Evolutionary conservation across 2,113 vertebrate species (phyloP).

Genomic region (Phaethornis superciliosus): DNA sequence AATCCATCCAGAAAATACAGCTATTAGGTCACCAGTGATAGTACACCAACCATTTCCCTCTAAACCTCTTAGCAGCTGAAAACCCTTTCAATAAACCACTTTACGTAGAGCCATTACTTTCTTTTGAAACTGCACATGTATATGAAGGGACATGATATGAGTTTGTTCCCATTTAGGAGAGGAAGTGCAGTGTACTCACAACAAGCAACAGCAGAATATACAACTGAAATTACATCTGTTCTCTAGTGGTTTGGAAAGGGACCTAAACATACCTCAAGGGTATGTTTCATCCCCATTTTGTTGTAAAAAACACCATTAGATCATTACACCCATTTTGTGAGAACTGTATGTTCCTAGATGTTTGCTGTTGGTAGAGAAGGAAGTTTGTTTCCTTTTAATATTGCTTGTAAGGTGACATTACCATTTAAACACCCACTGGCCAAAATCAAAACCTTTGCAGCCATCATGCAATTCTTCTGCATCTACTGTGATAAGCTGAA

Average conservation of each 20-base stretch:
- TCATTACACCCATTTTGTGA: not conserved
- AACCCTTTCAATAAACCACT: conserved; percentile 12
- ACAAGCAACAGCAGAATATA: not conserved
- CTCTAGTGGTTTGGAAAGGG: not conserved
- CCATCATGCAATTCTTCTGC: not conserved
- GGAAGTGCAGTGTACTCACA: not conserved
- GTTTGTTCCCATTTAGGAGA: conserved; percentile 16
- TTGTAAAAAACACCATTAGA: not conserved
- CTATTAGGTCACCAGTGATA: not conserved
- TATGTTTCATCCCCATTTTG: not conserved
- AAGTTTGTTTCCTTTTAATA: not conserved
- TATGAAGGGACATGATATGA: not conserved
- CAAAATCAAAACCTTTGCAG: not conserved
- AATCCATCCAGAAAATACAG: not conserved
- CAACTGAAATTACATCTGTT: not conserved
- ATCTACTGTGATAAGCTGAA: not conserved
- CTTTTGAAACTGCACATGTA: not conserved
- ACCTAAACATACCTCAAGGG: not conserved
- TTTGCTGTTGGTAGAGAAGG: not conserved
- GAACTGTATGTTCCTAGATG: not conserved
- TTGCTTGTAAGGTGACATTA: not conserved
- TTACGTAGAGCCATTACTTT: not conserved
- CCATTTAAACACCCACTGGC: not conserved
- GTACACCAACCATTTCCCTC: not conserved
- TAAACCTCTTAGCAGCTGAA: not conserved